These are phyloP conservation scores for Neoitamus cyanurus DNA, from an alignment of 2,888 invertebrate genomes.

Conservation along the genomic window DNA sequence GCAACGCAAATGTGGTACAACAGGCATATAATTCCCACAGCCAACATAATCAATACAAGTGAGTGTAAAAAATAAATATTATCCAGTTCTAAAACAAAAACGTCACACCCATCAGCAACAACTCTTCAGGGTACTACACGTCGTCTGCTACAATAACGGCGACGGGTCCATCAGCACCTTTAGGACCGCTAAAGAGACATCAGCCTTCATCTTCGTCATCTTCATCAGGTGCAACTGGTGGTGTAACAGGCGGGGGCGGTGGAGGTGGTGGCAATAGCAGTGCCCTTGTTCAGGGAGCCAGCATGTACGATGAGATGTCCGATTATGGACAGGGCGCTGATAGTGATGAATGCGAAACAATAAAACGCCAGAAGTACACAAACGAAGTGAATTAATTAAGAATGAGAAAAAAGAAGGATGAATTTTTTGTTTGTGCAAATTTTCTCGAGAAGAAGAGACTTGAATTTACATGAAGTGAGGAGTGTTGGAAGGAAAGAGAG, in stretches of 20 bases:
- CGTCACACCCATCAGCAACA: constrained; percentile 9
- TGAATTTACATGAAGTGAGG: not conserved
- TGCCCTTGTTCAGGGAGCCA: constrained; percentile 50
- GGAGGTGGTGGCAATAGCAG: constrained; percentile 51
- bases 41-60: constrained; percentile 65
- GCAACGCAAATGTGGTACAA: constrained; percentile 61
- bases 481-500: not conserved
- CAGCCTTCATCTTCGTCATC: constrained; percentile 55
- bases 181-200: constrained; percentile 64
- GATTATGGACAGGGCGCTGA: constrained; percentile 55
- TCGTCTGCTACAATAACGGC: constrained; percentile 10
- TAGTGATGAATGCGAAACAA: constrained; percentile 61
- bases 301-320: constrained; percentile 52
- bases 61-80: constrained; percentile 47
- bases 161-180: constrained; percentile 51
- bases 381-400: constrained; percentile 58
- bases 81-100: too few relatives aligned
- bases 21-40: constrained; percentile 62
- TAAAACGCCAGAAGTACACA: constrained; percentile 64
- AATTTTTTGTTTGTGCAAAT: not conserved
- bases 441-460: not conserved
- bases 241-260: constrained; percentile 51
- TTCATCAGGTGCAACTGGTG: not conserved
- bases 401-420: not conserved
- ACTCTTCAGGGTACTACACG: constrained; percentile 39